Evolutionary conservation across 1,140 invertebrate species (phyloP).

Genomic region (Plectrocnemia conspersa): DNA sequence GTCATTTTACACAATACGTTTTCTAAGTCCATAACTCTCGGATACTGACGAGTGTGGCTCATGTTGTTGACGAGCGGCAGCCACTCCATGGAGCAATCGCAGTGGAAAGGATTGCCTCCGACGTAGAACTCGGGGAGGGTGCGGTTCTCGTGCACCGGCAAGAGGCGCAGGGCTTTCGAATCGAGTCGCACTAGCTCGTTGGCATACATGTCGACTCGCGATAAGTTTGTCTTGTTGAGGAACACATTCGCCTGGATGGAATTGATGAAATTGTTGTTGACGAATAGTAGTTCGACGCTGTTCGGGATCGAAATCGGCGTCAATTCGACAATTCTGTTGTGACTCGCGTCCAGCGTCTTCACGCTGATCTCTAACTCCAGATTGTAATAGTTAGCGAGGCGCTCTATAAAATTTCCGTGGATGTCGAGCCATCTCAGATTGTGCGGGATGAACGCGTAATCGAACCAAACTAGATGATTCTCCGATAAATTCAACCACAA

Average conservation of each 20-base stretch:
- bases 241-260: constrained; percentile 79
- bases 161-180: constrained; percentile 70
- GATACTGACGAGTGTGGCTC: constrained; percentile 73
- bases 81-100: constrained; percentile 91
- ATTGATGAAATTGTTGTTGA: constrained; percentile 84
- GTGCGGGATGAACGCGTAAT: constrained; percentile 81
- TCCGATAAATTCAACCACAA: constrained; percentile 85
- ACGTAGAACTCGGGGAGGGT: constrained; percentile 80
- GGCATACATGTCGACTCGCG: constrained; percentile 82
- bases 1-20: constrained; percentile 80
- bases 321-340: constrained; percentile 78
- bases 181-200: constrained; percentile 80
- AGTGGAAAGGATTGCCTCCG: constrained; percentile 84
- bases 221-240: constrained; percentile 75
- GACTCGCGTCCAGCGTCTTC: constrained; percentile 79
- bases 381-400: constrained; percentile 80
- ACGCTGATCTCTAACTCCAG: constrained; percentile 72
- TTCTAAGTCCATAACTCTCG: constrained; percentile 79
- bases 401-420: constrained; percentile 81
- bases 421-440: constrained; percentile 88
- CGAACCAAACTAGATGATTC: constrained; percentile 87
- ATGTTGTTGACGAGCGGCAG: constrained; percentile 80
- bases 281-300: constrained; percentile 80
- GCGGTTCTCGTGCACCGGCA: constrained; percentile 63
- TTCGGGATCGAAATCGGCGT: constrained; percentile 78